Evolutionary conservation across 2,888 invertebrate species (phyloP).

Genomic region (Yponomeuta cagnagella): DNA sequence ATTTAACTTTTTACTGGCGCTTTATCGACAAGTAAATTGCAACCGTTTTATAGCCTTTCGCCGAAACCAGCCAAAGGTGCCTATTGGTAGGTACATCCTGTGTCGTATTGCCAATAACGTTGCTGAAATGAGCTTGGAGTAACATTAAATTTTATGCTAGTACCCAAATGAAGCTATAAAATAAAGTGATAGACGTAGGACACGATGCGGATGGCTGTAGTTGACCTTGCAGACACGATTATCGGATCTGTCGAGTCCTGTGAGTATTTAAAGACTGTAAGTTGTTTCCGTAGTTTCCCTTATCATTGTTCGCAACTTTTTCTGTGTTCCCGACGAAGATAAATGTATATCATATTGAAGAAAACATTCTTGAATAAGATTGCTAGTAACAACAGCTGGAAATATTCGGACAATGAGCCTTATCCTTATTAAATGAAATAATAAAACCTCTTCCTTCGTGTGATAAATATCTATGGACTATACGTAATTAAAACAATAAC

Average conservation of each 20-base stretch:
- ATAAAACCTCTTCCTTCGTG: no score
- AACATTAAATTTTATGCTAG: constrained; percentile 1
- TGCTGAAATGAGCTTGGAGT: constrained; percentile 2
- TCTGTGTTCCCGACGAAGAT: no score
- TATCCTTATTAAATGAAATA: no score
- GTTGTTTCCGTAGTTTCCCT: not conserved
- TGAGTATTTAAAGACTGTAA: not conserved
- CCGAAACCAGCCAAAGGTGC: constrained; percentile 79
- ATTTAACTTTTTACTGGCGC: not conserved
- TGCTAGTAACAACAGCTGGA: no score
- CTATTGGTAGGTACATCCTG: constrained; percentile 80
- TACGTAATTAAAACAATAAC: no score
- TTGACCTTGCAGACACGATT: not conserved
- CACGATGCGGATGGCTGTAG: not conserved
- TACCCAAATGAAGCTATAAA: constrained; percentile 9
- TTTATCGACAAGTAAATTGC: not conserved
- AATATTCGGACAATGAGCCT: no score
- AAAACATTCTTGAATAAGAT: no score
- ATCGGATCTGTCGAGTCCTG: not conserved
- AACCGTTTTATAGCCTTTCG: constrained; percentile 33
- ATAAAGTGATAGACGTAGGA: constrained; percentile 6
- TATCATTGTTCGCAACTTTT: no score
- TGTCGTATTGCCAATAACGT: constrained; percentile 2
- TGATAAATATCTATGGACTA: no score
- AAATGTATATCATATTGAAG: no score